Evolutionary conservation across 2,888 invertebrate genomes (phyloP).

Genomic region (Alloplasta piceator): DNA sequence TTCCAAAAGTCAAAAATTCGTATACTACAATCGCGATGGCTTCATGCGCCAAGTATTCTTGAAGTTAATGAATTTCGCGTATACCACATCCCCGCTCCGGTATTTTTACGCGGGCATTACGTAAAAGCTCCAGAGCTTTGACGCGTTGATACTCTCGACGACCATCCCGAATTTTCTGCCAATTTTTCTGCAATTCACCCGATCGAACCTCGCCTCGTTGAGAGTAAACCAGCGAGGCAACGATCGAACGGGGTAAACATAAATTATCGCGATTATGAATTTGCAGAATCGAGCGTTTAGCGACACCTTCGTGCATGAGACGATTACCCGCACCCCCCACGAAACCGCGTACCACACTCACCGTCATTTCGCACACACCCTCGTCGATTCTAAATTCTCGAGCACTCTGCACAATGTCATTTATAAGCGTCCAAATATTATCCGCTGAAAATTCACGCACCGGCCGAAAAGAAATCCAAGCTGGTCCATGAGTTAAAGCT

Average conservation of each 20-base stretch:
- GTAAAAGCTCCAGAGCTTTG: no score
- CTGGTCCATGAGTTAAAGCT: no score
- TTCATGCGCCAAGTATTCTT: slow-evolving; percentile 28
- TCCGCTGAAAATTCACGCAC: no score
- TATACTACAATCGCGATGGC: slow-evolving; percentile 35
- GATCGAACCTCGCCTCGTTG: slow-evolving; percentile 21
- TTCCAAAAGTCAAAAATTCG: slow-evolving; percentile 17
- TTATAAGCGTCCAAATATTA: no score
- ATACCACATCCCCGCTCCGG: slow-evolving; percentile 26
- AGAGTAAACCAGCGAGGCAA: slow-evolving; percentile 23
- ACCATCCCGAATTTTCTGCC: slow-evolving; percentile 13
- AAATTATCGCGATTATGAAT: not conserved
- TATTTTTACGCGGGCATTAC: not conserved
- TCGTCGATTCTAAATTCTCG: not conserved
- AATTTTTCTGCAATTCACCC: slow-evolving; percentile 17
- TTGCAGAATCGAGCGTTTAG: not conserved
- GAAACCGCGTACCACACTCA: not conserved
- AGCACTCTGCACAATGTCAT: no score
- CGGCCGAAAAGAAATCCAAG: no score
- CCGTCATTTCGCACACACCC: not conserved
- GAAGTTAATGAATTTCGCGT: slow-evolving; percentile 29
- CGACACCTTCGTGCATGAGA: not conserved
- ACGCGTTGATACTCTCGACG: no score
- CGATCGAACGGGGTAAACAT: slow-evolving; percentile 30
- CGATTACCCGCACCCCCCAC: not conserved